Conservation (phyloP, 2,888 invertebrate species). For the Coelogynopora nodosa region DNA sequence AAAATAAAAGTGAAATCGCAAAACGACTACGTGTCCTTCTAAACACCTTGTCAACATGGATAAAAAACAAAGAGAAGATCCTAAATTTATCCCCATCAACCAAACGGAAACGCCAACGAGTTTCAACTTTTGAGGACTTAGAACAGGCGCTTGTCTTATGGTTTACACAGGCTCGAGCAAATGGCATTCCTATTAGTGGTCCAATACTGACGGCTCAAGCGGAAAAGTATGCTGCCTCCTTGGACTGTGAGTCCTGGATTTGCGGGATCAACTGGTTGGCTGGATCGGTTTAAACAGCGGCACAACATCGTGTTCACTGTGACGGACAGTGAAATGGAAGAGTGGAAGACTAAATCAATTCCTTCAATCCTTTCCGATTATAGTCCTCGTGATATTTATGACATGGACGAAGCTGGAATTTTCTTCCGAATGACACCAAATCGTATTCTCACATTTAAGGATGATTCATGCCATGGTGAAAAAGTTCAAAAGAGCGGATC, state of each 20-base stretch:
- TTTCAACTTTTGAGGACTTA: not conserved
- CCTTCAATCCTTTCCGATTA: not conserved
- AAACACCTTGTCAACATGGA: conserved; percentile 1
- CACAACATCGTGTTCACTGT: conserved; percentile 24
- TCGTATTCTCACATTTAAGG: not conserved
- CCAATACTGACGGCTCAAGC: not conserved
- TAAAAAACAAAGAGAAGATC: not conserved
- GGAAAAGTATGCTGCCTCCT: not conserved
- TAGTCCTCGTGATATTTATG: not conserved
- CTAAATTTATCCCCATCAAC: too few species aligned
- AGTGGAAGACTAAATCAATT: not conserved
- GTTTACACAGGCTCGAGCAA: not conserved
- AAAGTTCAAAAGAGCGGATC: not conserved
- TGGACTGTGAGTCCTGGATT: not conserved
- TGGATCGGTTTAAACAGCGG: not conserved
- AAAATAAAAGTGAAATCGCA: not conserved
- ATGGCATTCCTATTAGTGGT: not conserved
- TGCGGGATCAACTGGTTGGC: not conserved
- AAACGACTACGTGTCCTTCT: not conserved
- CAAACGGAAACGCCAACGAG: not conserved
- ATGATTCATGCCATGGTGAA: not conserved
- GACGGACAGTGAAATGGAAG: not conserved
- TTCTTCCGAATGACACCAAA: not conserved
- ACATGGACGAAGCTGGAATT: not conserved
- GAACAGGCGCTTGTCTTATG: not conserved